Evolutionary conservation across 1,140 invertebrate species (phyloP).

Genomic region (Drosophila takahashii): DNA sequence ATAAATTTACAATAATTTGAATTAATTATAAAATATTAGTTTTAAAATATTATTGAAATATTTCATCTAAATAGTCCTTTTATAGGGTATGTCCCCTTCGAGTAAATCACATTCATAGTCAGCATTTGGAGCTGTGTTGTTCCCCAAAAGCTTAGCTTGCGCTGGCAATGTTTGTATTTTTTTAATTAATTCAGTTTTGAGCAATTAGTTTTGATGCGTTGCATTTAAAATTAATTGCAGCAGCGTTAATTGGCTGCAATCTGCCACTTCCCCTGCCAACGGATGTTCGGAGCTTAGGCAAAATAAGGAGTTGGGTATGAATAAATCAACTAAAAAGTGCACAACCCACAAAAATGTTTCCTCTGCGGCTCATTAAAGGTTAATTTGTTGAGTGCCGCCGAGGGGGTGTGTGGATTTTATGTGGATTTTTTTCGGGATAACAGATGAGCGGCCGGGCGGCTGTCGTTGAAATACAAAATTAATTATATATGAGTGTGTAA

Average conservation of each 20-base stretch:
- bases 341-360: slow-evolving; percentile 43
- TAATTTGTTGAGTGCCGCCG: slow-evolving; percentile 26
- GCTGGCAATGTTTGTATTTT: slow-evolving; percentile 40
- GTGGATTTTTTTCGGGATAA: not conserved
- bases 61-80: not conserved
- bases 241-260: slow-evolving; percentile 58
- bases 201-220: slow-evolving; percentile 64
- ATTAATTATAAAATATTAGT: not conserved
- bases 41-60: not conserved
- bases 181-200: slow-evolving; percentile 60
- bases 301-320: slow-evolving; percentile 19
- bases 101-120: not conserved
- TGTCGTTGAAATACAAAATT: slow-evolving; percentile 18
- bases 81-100: slow-evolving; percentile 1
- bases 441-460: not conserved
- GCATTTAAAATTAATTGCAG: slow-evolving; percentile 62
- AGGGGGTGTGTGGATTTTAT: not conserved
- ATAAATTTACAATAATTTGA: no score
- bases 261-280: slow-evolving; percentile 5
- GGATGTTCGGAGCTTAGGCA: not conserved
- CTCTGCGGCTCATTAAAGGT: slow-evolving; percentile 47
- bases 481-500: slow-evolving; percentile 31
- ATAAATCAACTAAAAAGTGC: slow-evolving; percentile 50
- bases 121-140: slow-evolving; percentile 14
- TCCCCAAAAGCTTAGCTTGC: slow-evolving; percentile 11